Conservation (phyloP, 2,888 invertebrate species). For the Exephanes ischioxanthus region DNA sequence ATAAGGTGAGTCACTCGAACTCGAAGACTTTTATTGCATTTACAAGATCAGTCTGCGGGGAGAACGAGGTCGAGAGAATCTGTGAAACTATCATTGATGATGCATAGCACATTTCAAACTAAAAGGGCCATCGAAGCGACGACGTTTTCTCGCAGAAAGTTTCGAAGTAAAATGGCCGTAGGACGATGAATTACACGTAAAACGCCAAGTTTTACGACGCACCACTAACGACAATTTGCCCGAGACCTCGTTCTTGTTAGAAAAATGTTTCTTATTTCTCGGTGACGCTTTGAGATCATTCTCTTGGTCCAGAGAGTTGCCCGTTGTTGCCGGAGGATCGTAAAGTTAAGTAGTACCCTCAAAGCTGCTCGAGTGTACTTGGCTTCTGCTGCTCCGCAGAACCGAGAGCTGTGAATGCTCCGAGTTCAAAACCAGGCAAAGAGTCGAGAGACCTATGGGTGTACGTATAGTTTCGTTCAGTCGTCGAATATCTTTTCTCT, state of each 20-base stretch:
- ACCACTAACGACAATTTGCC: constrained; percentile 59
- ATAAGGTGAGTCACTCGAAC: constrained; percentile 4
- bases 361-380: constrained; percentile 59
- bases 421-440: constrained; percentile 15
- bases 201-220: constrained; percentile 20
- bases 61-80: constrained; percentile 48
- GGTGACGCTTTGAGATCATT: constrained; percentile 54
- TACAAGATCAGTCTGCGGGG: neutral
- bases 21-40: neutral
- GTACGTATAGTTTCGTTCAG: constrained; percentile 10
- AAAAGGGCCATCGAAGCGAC: constrained; percentile 14
- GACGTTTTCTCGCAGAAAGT: constrained; percentile 45
- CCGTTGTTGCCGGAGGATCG: constrained; percentile 68
- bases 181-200: constrained; percentile 29
- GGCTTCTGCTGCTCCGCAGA: constrained; percentile 25
- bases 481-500: neutral
- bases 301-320: constrained; percentile 40
- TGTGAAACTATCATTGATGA: neutral
- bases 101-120: constrained; percentile 3
- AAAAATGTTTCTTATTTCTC: constrained; percentile 62
- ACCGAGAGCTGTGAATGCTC: neutral
- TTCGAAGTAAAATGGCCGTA: constrained; percentile 24
- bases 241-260: constrained; percentile 70
- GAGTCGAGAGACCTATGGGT: neutral
- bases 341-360: constrained; percentile 78